Base-by-base conservation (phyloP, 35 echinoderm and acorn worm species). In the Anneissia japonica region DNA sequence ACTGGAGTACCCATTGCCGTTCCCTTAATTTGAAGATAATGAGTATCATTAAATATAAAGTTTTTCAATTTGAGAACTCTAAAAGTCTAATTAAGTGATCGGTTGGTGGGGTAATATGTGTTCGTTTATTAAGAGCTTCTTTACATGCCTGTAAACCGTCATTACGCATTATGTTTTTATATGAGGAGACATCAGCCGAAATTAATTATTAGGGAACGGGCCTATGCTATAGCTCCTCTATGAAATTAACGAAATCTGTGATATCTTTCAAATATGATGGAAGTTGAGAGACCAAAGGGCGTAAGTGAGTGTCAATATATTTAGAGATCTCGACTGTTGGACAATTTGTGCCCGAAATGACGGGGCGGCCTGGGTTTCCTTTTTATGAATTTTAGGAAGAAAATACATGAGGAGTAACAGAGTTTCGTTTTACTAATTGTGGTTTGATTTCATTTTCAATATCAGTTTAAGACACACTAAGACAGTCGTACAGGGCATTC, bases 61-160 rank as follows among this genome's bases (percentile, higher is more conserved):
- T 86, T 74, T 30, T 86, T 86, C 34, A 86, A 35, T 14, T 73
- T 86, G 7, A 86, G 38, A 32, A 78, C 4, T 86, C 73, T 23
- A 86, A 40, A 3, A 86, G 74, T 12, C 85, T 34, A 11, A 86
- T 86, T 7, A 86, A 75, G 23, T 86, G 9, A 9, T 86, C 40
- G 14, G 85, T 86, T 23, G 85, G 85, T 4, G 73, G 85, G 4
- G 73, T 14, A 31, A 39, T 36, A 31, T 4, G 39, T 39, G 21
- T 32, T 26, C 74, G 85, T 28, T 30, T 77, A 36, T 86, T 56
- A 17, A 86, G 32, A 31, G 85, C 85, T 4, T 23, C 30, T 37
- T 78, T n/a, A 39, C 85, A 86, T 3, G 85, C 85, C 43, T 86
- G 30, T 1, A 86, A n/a, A 34, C 85, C 85, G 5, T 86, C 85